Percentiles rank a stretch among this genome's conserved stretches.
Conservation (phyloP, 1,140 invertebrate species). For the Agrilus planipennis region DNA sequence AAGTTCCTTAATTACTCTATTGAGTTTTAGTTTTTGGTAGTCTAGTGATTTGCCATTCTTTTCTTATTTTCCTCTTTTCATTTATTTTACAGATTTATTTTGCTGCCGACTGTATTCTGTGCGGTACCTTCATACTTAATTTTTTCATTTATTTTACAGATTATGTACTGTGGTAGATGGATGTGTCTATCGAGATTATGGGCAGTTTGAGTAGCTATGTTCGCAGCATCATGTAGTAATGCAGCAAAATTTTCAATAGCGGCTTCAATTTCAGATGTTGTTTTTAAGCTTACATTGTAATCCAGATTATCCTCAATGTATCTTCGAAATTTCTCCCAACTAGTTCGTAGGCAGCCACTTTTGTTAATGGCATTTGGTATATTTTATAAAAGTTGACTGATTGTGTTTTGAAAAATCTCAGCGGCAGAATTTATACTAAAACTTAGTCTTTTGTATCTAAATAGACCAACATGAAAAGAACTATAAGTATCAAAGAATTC, state of each 20-base stretch:
- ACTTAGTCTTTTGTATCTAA: conserved; percentile 1
- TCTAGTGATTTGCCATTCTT: not conserved
- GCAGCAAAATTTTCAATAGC: not conserved
- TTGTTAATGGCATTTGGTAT: conserved; percentile 19
- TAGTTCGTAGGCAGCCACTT: conserved; percentile 31
- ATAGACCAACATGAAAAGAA: conserved; percentile 3
- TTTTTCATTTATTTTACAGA: too few species aligned
- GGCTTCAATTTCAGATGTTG: not conserved
- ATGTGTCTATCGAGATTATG: too few species aligned
- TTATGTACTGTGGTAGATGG: too few species aligned
- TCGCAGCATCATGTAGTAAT: not conserved
- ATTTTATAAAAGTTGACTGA: conserved; percentile 23
- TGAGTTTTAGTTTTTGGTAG: not conserved
- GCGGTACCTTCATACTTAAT: too few species aligned
- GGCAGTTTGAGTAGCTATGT: not conserved
- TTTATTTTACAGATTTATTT: too few species aligned
- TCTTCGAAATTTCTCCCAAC: conserved; percentile 23
- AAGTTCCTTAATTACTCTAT: not conserved
- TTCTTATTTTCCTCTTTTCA: not conserved
- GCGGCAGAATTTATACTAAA: conserved; percentile 25
- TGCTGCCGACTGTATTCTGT: too few species aligned
- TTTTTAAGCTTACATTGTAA: not conserved
- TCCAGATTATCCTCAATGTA: conserved; percentile 9
- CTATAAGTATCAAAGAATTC: not conserved
- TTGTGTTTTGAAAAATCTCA: conserved; percentile 30